Base-by-base conservation (phyloP, 2,888 invertebrate species). In the Atherix ibis region DNA sequence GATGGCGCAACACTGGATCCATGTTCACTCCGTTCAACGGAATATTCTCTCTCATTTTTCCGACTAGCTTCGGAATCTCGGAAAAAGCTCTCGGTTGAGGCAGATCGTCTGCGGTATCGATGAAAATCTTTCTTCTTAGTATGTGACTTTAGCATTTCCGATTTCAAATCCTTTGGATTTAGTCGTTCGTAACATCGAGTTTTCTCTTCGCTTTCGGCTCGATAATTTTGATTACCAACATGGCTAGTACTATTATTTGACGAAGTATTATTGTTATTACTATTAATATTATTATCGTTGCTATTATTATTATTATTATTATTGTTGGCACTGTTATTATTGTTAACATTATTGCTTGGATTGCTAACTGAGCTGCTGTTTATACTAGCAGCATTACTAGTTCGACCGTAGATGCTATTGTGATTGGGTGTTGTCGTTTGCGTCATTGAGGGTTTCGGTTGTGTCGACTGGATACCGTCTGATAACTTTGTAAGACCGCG, bases 21-120 rank as follows among this genome's bases (percentile, higher is more conserved):
- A 22, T 22, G 22, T 8, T 38, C 43, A 35, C 50, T 49, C 28
- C 9, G 34, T 25, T 34, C 33, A 28, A 13, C 26, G 5, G 5
- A 26, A 26, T 26, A 28, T 32, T 28, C 38, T n/a, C n/a, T n/a
- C n/a, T n/a, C n/a, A n/a, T n/a, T n/a, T n/a, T n/a, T n/a, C n/a
- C n/a, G n/a, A n/a, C n/a, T n/a, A n/a, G n/a, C n/a, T n/a, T n/a
- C n/a, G n/a, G n/a, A n/a, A 38, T 36, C 52, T 45, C 56, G 54
- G 36, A 59, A 59, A 45, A 59, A 59, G 39, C 59, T 60, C 40
- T 59, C 59, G 9, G 51, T 59, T 18, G 60, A 60, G 37, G 53
- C 50, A 12, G 60, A 58, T 42, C 56, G 57, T 37, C 49, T 50
- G 32, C 53, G 53, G 32, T 44, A 30, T 42, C 41, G 15, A 40